Base-by-base conservation (phyloP, 2,888 invertebrate genomes). In the Mimas tiliae region DNA sequence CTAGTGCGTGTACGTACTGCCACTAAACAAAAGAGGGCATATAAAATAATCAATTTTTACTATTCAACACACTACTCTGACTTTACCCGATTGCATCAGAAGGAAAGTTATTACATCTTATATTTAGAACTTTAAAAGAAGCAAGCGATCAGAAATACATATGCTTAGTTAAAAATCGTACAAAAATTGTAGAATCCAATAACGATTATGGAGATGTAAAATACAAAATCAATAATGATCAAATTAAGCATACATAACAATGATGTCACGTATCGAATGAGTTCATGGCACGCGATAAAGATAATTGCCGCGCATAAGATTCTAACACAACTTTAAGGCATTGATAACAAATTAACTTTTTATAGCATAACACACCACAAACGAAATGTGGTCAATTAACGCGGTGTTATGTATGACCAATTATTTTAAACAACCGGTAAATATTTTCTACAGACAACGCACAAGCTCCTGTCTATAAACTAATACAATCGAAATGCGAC, bases 251-350 rank as follows among this genome's bases (percentile, higher is more conserved):
- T 73, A 75, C 72, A 70, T 76, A 76, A 74, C 70, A 72, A 69
- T 78, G 78, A 77, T 77, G 76, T 77, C 70, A 77, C 75, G 71
- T 66, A 70, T 78, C 75, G 77, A 81, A 84, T 77, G 72, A 75
- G 74, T 67, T 69, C 70, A 74, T 67, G 69, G 68, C 84, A 84
- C 82, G 83, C 82, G 75, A 84, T 73, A 74, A 74, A 73, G 68
- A 67, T 68, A 67, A 70, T 73, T 69, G 71, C 69, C 55, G 62
- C 71, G 65, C 70, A 71, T 72, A 42, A 64, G 70, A 65, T 72
- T 72, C 66, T 68, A 72, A 47, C 47, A 45, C 48, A 58, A 52
- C 62, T 51, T 72, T 65, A 71, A 70, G 62, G 67, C 72, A 66
- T 72, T 65, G 65, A 67, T 71, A 72, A 78, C 72, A 73, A 68